A percentile compares a stretch with the other conserved stretches of the same genome.
phyloP scores from a whole-genome alignment of 2,797 vertebrate genomes.

The Phaenicophaeus curvirostris region DNA sequence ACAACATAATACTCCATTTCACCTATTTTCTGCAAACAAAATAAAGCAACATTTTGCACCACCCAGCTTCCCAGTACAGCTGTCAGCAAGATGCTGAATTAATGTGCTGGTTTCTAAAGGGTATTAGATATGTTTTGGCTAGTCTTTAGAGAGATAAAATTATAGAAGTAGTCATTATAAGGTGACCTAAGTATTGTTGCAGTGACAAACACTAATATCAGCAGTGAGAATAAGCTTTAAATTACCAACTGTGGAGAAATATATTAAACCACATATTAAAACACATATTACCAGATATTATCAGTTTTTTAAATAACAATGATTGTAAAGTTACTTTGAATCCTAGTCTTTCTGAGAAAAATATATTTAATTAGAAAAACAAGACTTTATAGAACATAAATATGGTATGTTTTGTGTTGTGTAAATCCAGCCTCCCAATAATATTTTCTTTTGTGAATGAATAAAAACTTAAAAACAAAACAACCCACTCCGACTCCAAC shows the following conservation, averaged over 20 bases:
- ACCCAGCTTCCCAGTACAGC: background rate
- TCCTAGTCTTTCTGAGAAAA: background rate
- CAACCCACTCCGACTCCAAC: accelerated
- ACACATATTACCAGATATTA: background rate
- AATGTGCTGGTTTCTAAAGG: background rate
- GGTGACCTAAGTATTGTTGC: background rate
- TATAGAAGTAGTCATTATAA: background rate
- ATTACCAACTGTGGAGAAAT: background rate
- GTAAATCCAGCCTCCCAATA: background rate
- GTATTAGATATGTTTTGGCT: background rate
- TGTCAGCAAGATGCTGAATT: background rate
- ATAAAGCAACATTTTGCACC: background rate
- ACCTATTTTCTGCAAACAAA: background rate
- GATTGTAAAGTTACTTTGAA: background rate
- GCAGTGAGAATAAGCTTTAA: background rate
- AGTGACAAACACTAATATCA: background rate
- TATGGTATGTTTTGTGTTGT: background rate
- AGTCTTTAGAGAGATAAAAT: background rate
- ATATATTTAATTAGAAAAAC: background rate
- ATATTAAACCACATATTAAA: background rate
- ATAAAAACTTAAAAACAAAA: background rate
- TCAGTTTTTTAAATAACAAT: background rate
- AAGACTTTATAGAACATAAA: background rate
- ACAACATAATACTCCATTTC: background rate
- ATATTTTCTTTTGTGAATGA: background rate